Percentiles rank a stretch among this genome's conserved stretches.
Conservation (phyloP, 2,113 vertebrate species). For the Leptosomus discolor region DNA sequence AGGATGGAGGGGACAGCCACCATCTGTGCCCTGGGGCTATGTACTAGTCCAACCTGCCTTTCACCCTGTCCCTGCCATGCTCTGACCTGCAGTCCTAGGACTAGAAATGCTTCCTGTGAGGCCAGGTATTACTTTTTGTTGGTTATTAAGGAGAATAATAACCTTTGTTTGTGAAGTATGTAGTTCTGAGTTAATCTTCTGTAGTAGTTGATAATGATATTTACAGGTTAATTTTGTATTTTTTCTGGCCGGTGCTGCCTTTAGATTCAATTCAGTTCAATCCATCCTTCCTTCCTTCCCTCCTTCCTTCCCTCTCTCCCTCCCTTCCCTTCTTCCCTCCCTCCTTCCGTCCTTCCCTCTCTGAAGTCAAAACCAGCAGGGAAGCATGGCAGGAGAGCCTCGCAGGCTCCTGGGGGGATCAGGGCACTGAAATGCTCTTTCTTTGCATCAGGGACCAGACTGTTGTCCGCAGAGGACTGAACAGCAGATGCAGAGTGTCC, state of each 20-base stretch:
- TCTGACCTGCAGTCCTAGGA: neutral
- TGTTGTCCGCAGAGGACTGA: neutral
- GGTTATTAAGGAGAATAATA: neutral
- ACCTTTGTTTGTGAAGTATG: neutral
- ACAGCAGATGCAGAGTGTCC: constrained; percentile 33
- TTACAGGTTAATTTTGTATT: neutral
- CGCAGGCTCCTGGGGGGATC: neutral
- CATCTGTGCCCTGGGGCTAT: neutral
- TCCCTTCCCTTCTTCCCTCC: neutral
- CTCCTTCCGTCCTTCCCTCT: neutral
- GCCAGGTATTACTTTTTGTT: neutral
- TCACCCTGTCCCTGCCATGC: neutral
- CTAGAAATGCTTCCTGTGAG: neutral
- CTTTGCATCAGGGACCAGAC: constrained; percentile 6
- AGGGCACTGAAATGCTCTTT: neutral
- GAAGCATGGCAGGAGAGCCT: neutral
- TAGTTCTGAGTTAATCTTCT: neutral
- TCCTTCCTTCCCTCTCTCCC: too few relatives aligned
- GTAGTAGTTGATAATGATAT: neutral
- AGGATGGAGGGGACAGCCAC: neutral
- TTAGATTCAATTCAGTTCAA: neutral
- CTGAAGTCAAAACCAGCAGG: neutral
- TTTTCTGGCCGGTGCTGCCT: neutral
- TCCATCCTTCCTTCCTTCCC: neutral
- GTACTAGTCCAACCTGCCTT: neutral